These are phyloP conservation scores for Cataglyphis altisquamis DNA, from an alignment of 2,888 invertebrate genomes.

Conservation along the genomic window DNA sequence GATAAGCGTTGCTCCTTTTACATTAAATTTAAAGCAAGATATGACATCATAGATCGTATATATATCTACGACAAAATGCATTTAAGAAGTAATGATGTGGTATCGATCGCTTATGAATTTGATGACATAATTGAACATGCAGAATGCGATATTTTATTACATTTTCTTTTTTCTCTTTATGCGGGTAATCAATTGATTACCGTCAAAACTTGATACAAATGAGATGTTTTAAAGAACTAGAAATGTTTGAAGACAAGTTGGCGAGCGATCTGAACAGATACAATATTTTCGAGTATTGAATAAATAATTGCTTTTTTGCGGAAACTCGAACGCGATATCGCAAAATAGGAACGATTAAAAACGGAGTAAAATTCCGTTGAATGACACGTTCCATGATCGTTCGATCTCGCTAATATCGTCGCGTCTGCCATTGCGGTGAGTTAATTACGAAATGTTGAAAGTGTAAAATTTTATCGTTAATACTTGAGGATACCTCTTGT, in stretches of 20 bases:
- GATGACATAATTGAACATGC: background rate
- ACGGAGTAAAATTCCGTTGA: background rate
- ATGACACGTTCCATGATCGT: constrained; percentile 45
- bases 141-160: constrained; percentile 23
- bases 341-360: background rate
- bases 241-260: background rate
- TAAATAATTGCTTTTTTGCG: background rate
- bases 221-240: background rate
- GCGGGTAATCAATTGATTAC: background rate
- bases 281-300: background rate
- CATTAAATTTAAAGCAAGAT: background rate
- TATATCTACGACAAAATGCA: background rate
- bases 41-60: background rate
- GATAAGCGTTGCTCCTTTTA: background rate
- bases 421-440: constrained; percentile 66
- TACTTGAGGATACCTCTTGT: constrained; percentile 63
- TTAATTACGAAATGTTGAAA: constrained; percentile 73
- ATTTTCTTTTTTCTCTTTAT: constrained; percentile 1
- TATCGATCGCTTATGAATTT: background rate
- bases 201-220: constrained; percentile 8
- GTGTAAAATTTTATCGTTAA: constrained; percentile 77
- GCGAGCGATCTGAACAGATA: background rate
- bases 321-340: background rate
- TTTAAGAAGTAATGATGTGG: background rate
- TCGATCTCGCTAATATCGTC: constrained; percentile 57